Evolutionary conservation across 2,797 vertebrate genomes (phyloP), one percentile per base, ranked within the genome.

Genomic region (Phalloptychus januarius): DNA sequence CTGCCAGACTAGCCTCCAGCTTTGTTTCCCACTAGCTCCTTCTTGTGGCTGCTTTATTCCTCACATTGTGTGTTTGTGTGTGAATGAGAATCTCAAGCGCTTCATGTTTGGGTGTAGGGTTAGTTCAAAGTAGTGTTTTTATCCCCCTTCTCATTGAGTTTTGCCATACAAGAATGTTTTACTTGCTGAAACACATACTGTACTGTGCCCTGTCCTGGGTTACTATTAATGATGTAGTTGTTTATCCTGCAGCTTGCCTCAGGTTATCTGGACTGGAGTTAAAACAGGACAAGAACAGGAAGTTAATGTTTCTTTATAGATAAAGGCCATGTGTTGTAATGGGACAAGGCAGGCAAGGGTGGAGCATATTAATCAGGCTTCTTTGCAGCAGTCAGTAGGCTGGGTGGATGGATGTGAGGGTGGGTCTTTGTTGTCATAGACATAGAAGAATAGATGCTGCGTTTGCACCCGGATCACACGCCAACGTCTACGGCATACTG

Each of bases 21-120:
- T 89, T 87, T 63, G 69, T 91, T 85, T 84, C 90, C 86, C 90
- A 83, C 93, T 89, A 91, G 92, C 91, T 87, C 94, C 93, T 86
- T 91, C 90, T 85, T 92, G 93, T 93, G 94, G 94, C 91, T 91
- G 86, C 88, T 91, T 85, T 88, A 80, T 89, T 92, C 88, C 88
- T 80, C 84, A 88, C 86, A 79, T 77, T 61, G 81, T 73, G 72
- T 70, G 76, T 77, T 50, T 48, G 72, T 83, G 83, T 84, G 77
- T 77, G 91, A 84, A 42, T 92, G 90, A 81, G 76, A 89, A 86
- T 79, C 83, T 80, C 85, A 65, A 45, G 87, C 78, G 63, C 84
- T 85, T 74, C 81, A 86, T 71, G 85, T 86, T 85, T 88, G 83
- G 85, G 78, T 75, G 16, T 79, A 80, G 86, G 90, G 86, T 80